Conservation (phyloP, 1,140 invertebrate species). For the Bicyclus anynana region DNA sequence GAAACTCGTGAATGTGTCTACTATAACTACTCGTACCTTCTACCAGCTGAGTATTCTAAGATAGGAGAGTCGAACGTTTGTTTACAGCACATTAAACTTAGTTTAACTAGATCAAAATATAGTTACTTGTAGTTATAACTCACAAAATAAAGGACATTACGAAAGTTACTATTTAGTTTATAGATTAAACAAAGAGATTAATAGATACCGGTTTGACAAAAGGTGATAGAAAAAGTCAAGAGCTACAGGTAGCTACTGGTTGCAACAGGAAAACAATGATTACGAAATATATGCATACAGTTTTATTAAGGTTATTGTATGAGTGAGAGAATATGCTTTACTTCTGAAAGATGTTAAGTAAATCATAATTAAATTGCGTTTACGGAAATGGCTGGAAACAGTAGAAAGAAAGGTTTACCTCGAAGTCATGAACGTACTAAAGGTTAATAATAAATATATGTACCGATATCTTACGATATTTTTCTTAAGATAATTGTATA, state of each 20-base stretch:
- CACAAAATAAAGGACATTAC: too few relatives aligned
- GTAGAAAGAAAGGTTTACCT: slow-evolving; percentile 24
- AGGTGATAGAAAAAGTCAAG: background rate
- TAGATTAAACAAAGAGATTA: background rate
- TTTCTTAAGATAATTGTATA: background rate
- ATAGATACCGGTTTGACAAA: background rate
- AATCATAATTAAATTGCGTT: slow-evolving; percentile 24
- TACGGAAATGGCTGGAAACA: slow-evolving; percentile 26
- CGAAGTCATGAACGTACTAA: slow-evolving; percentile 22
- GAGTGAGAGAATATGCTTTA: slow-evolving; percentile 3
- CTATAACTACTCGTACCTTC: too few relatives aligned
- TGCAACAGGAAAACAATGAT: slow-evolving; percentile 1
- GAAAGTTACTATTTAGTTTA: background rate
- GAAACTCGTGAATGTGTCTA: too few relatives aligned
- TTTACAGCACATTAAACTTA: too few relatives aligned
- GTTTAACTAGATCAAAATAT: too few relatives aligned
- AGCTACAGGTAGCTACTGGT: background rate
- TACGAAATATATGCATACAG: slow-evolving; percentile 1
- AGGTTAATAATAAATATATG: slow-evolving; percentile 28
- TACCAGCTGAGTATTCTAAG: too few relatives aligned
- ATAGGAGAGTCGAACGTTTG: too few relatives aligned
- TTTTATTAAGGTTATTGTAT: background rate
- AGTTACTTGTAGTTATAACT: too few relatives aligned
- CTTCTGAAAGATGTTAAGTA: slow-evolving; percentile 20
- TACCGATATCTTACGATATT: slow-evolving; percentile 19